These are phyloP conservation scores for Euschistus heros DNA, from an alignment of 1,140 invertebrate genomes.

Conservation along the genomic window DNA sequence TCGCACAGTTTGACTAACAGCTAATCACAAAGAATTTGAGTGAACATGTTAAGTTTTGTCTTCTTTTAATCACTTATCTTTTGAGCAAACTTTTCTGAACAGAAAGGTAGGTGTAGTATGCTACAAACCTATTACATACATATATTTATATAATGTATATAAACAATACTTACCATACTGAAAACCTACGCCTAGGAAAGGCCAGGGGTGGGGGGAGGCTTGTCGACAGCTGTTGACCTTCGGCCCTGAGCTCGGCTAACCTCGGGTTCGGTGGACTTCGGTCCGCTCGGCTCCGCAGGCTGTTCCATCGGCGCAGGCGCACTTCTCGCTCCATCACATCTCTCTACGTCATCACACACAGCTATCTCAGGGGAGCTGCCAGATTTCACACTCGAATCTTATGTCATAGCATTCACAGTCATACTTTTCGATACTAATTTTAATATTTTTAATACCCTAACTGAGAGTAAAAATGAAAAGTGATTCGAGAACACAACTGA, in stretches of 20 bases:
- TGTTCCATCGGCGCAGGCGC: constrained; percentile 45
- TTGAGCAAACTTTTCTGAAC: neutral
- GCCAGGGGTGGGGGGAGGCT: constrained; percentile 28
- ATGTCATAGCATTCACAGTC: neutral
- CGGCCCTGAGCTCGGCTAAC: constrained; percentile 30
- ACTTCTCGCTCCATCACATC: constrained; percentile 23
- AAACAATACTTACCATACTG: constrained; percentile 40
- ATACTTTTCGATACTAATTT: neutral
- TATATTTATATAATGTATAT: neutral
- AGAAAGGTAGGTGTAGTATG: no score
- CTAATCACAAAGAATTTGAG: no score
- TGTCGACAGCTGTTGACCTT: constrained; percentile 31
- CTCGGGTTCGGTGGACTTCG: constrained; percentile 14
- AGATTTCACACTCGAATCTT: constrained; percentile 30
- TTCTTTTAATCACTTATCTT: no score
- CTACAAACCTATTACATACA: neutral
- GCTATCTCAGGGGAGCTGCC: constrained; percentile 23
- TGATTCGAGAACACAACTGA: no score
- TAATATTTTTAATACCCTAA: no score
- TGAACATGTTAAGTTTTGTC: no score
- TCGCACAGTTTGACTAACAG: no score
- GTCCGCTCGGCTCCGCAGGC: constrained; percentile 36
- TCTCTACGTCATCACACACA: constrained; percentile 20
- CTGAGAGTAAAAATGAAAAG: no score
- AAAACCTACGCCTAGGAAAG: constrained; percentile 37